Evolutionary conservation across 2,888 invertebrate species (phyloP), one percentile per base, ranked within the genome.

Genomic region (Anoplius nigerrimus): DNA sequence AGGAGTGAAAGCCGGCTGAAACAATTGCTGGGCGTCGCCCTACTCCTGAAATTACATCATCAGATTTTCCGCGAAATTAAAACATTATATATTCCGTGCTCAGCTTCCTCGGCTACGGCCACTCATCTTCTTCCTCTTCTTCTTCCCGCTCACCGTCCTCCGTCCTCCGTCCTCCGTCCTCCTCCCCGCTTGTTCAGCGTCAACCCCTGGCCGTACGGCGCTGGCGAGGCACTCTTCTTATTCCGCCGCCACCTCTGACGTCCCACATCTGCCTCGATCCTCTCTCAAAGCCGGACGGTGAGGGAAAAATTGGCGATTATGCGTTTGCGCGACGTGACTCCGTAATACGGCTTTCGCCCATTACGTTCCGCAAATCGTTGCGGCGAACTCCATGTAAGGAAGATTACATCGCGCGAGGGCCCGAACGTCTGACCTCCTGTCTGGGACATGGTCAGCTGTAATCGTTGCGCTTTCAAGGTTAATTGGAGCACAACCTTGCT

Each of bases 31-130:
- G 75, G 78, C 78, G 81, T 76, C 79, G 78, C 74, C 75, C 69
- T 81, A 81, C 72, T 81, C 75, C 60, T 78, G 75, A 79, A 81
- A 81, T 81, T 82, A 82, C 78, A 82, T 80, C 80, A 73, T 80
- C 76, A 72, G 78, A 78, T 80, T 80, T 80, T 80, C 76, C 80
- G 70, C 73, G 78, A 80, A 80, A 80, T 80, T 80, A 80, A 78
- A 78, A 80, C 74, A 75, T 80, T 76, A 80, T 80, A 80, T 74
- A 77, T 80, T 71, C 73, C 65, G 57, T 45, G 73, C 62, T 69
- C 64, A 22, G 56, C 61, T 67, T 61, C 58, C 52, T 59, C 46
- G 54, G 57, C 15, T 27, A 16, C 22, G 21, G 27, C 27, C 42
- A 42, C 61, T 62, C n/a, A 34, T 65, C 55, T 51, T 65, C 42